Evolutionary conservation across 1,140 invertebrate species (phyloP), one percentile per base, ranked within the genome.

Genomic region (Leucophenga varia): DNA sequence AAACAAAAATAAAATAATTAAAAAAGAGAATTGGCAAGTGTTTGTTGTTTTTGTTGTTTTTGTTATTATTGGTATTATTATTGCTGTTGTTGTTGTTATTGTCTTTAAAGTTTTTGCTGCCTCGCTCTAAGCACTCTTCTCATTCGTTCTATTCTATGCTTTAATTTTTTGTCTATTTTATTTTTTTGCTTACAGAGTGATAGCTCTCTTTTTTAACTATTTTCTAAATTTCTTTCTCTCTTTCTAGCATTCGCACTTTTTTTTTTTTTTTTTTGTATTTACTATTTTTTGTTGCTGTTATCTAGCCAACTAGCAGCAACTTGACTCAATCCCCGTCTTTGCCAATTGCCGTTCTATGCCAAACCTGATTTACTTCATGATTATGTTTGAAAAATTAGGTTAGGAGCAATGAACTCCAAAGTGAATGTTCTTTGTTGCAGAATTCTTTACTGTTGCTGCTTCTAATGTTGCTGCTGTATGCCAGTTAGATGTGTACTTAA

Each of bases 321-420:
- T n/a, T n/a, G n/a, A n/a, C n/a, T n/a, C n/a, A n/a, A n/a, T n/a
- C n/a, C n/a, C n/a, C n/a, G n/a, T n/a, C n/a, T n/a, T n/a, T n/a
- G n/a, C n/a, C n/a, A n/a, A n/a, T n/a, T n/a, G n/a, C n/a, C n/a
- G n/a, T n/a, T n/a, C 63, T 65, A 67, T 67, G 63, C 63, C 63
- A 67, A 67, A 67, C 63, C 63, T 67, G 63, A 67, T 67, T 67
- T 67, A 67, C 63, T 67, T 63, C 64, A 67, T 67, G 63, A 67
- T 67, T 67, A 67, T 72, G 67, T 68, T 71, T 61, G 63, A 71
- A 71, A 71, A 71, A 71, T 71, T 71, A 71, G 67, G 67, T 71
- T 71, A 71, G 67, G 67, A 68, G 68, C 67, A 71, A 68, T 68
- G 68, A 71, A 71, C 67, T 71, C 59, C 63, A 63, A 67, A 67